Base-by-base conservation (phyloP, 1,140 invertebrate genomes). In the Lithobius niger region DNA sequence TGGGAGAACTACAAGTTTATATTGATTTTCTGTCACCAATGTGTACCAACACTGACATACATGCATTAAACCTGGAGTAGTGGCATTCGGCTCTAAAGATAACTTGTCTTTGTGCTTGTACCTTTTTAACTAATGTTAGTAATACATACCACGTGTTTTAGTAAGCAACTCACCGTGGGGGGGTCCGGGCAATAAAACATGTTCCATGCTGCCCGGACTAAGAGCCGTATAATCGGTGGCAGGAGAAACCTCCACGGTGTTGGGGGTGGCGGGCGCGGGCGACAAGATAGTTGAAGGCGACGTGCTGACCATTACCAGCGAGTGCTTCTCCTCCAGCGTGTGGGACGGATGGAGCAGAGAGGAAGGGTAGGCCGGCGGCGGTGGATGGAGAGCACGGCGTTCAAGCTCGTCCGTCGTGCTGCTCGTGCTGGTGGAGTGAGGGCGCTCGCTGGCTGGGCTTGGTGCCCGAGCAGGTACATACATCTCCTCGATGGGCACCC, bases 401-500 rank as follows among this genome's bases (percentile, higher is more conserved):
- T 58, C 45, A 54, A 60, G 31, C 60, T 51, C 45, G 55, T 56
- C 22, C 61, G 62, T 42, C 58, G 59, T 52, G 54, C 47, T 22
- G 61, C 57, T 43, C 55, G 61, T 1, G 67, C 64, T 18, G 64
- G 60, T 19, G 63, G 55, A 24, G 67, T 64, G 2, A 61, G 61
- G 43, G 16, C 43, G 43, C 43, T 45, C 43, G 43, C 16, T 61
- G 31, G 47, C 56, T 55, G 19, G 59, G 59, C 51, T 26, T 59
- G n/a, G 25, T 67, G 63, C 55, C 67, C 65, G 48, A 57, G 59
- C 52, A 63, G 58, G 44, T 64, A 61, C 36, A 67, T 59, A 36
- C 88, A 92, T 92, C 47, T 92, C 83, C 71, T 94, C 88, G 52
- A 96, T 72, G 15, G 90, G 82, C 50, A 91, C 78, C 62, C 88